Evolutionary conservation across 2,113 vertebrate genomes (phyloP), one percentile per base, ranked within the genome.

Genomic region (Calonectris borealis): DNA sequence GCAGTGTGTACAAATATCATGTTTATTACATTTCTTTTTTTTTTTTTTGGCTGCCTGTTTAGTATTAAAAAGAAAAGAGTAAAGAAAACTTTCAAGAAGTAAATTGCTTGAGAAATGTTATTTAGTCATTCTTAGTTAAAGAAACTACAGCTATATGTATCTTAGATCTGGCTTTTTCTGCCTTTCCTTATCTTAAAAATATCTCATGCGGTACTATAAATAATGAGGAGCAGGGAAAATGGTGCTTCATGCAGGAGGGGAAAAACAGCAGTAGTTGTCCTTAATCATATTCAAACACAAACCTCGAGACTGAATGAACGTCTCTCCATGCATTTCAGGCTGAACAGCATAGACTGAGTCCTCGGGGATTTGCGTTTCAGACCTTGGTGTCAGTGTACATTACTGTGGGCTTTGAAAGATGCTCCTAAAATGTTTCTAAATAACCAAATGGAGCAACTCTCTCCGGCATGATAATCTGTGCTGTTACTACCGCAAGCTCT

Each of bases 101-200:
- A 91, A 96, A 86, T 75, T 76, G 64, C 24, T 96, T 95, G 55
- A 51, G 5, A 73, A 92, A 86, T 66, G 78, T 93, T 94, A 82
- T 94, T 87, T 70, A 81, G 52, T 79, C 36, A 36, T 86, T 93
- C 61, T 93, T 78, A 49, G 52, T 88, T 90, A 92, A 90, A 21
- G 55, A 94, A 89, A 85, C 54, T 38, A 29, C 48, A 93, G 83
- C 82, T 97, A 83, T 90, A 46, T 72, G 89, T 62, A 68, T 96
- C 91, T 96, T 97, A 91, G 71, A 75, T 96, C 79, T 78, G 83
- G 27, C 44, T 96, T 66, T 46, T 58, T 66, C 79, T 93, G 61
- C 68, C 83, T 96, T 93, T 96, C 77, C 79, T 97, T 92, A 72
- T 96, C 93, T 98, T 96, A 98, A 95, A 97, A 97, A 96, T 97